Evolutionary conservation across 1,140 invertebrate genomes (phyloP).

Genomic region (Plutomurus gul): DNA sequence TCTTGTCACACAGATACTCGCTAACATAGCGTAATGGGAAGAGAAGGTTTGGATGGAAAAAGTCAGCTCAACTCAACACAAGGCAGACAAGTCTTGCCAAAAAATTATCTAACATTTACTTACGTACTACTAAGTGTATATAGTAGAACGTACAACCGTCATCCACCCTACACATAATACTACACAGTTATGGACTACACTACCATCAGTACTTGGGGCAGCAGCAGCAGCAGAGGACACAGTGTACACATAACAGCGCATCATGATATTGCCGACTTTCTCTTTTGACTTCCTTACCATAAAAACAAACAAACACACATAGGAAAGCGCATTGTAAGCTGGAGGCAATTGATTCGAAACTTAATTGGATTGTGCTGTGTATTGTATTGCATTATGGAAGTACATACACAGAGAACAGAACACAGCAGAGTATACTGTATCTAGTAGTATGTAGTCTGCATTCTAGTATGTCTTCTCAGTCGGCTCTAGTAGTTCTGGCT

Average conservation of each 20-base stretch:
- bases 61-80: background rate
- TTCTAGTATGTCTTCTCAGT: too few relatives aligned
- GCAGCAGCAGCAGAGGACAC: too few relatives aligned
- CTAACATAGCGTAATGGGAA: background rate
- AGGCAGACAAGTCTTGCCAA: background rate
- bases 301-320: constrained; percentile 22
- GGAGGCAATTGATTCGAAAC: constrained; percentile 26
- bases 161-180: too few relatives aligned
- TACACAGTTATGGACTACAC: too few relatives aligned
- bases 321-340: constrained; percentile 16
- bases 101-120: constrained; percentile 23
- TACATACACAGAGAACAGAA: background rate
- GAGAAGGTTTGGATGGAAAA: constrained; percentile 1
- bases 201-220: too few relatives aligned
- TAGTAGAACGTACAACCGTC: too few relatives aligned
- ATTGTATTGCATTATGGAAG: background rate
- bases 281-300: background rate
- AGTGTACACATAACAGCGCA: too few relatives aligned
- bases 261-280: background rate
- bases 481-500: background rate
- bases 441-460: background rate
- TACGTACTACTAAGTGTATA: background rate
- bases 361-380: constrained; percentile 25
- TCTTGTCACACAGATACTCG: background rate
- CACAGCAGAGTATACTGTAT: background rate